Evolutionary conservation across 2,888 invertebrate species (phyloP), one percentile per base, ranked within the genome.

Genomic region (Papilio elwesi): DNA sequence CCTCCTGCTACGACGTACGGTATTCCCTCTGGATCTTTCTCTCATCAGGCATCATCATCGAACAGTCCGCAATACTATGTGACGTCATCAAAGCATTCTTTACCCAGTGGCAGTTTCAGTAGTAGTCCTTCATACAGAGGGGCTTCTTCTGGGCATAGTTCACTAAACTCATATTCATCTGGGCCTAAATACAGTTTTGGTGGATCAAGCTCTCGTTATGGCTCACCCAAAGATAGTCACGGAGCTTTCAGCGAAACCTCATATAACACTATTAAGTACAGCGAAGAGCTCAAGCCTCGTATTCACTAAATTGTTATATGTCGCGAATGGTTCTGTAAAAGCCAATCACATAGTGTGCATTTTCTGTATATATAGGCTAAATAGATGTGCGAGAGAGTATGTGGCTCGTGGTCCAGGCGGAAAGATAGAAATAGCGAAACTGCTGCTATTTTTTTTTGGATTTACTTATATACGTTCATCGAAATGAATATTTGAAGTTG

Each of bases 221-320:
- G 80, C 15, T 78, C 88, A 38, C 85, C 89, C 36, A 89, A 89
- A 75, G 94, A 93, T 75, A 78, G 82, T 36, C 89, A 91, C 51
- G 91, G 91, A 8, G 87, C 93, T 15, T 89, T 88, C 77, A 93
- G 93, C 76, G 92, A 92, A 81, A 86, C 85, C 68, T 81, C 87
- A 0, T 94, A 94, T 80, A 92, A 94, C 78, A 94, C 94, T 8
- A 94, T 94, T 70, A 94, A 93, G 80, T 94, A 94, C 80, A 94
- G 94, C 80, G 89, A 90, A 77, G 92, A 91, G 78, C 79, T 94
- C 12, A 93, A 92, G 71, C 90, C 93, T n/a, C 85, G 85, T 70
- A 80, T 75, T 75, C 86, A 91, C 76, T 90, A 86, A 86, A 73
- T 69, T 55, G 7, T 68, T 75, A 52, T 55, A 53, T 72, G 36